Evolutionary conservation across 2,113 vertebrate species (phyloP).

Genomic region (Corythaeola cristata): DNA sequence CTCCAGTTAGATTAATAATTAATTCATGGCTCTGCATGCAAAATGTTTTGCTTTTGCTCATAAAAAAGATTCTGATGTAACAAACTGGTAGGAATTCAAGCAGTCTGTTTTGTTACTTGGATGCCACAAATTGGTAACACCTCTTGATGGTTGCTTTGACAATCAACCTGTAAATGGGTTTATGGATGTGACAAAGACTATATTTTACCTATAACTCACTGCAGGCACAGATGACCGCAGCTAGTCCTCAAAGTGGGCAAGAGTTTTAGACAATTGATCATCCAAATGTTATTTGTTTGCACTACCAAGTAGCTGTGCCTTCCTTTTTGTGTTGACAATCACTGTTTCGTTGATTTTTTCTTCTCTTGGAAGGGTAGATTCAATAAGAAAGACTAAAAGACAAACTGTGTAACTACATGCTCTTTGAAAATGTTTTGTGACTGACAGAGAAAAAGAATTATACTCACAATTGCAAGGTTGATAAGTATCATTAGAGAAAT

Average conservation of each 20-base stretch:
- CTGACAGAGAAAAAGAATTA: background rate
- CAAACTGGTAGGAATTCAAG: background rate
- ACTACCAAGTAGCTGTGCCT: background rate
- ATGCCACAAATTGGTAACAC: background rate
- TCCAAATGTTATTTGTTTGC: background rate
- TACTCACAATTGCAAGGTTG: background rate
- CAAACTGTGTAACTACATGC: background rate
- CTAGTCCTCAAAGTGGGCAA: background rate
- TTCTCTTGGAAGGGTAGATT: background rate
- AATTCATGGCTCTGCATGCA: background rate
- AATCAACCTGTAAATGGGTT: background rate
- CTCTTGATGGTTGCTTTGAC: background rate
- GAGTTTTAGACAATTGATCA: background rate
- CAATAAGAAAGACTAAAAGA: background rate
- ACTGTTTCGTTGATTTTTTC: background rate
- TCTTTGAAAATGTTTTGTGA: background rate
- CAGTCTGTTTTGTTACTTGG: background rate
- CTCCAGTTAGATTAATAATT: background rate
- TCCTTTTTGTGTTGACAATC: background rate
- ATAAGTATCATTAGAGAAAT: background rate
- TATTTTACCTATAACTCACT: background rate
- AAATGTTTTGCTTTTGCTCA: background rate
- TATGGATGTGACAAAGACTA: background rate
- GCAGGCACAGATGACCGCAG: background rate
- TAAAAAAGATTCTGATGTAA: background rate